These are phyloP conservation scores for Byasa hedistus DNA, from an alignment of 2,888 invertebrate genomes.

Conservation along the genomic window DNA sequence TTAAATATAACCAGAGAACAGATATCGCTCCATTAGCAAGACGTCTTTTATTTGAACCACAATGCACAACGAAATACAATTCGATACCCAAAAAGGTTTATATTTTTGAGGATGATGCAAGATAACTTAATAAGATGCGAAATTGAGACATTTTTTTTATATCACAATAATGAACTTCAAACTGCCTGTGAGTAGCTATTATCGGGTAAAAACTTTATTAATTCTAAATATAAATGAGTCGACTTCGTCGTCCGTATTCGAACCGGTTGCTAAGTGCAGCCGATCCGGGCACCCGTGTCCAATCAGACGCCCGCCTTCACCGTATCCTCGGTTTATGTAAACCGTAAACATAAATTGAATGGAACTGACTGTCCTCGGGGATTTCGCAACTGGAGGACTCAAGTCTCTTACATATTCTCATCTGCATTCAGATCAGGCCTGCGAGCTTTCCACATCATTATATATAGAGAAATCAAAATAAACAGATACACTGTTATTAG, in stretches of 20 bases:
- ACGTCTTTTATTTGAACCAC: too few relatives aligned
- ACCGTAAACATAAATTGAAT: conserved; percentile 53
- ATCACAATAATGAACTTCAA: not conserved
- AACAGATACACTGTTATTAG: too few relatives aligned
- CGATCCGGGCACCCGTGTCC: conserved; percentile 23
- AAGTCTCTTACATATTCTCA: not conserved
- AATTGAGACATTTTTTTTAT: not conserved
- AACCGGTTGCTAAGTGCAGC: conserved; percentile 10
- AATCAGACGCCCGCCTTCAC: conserved; percentile 34
- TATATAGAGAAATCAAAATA: not conserved
- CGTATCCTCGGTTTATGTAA: conserved; percentile 50
- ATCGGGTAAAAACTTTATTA: not conserved
- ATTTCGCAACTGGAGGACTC: not conserved
- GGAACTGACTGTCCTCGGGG: conserved; percentile 5
- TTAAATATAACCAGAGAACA: too few relatives aligned
- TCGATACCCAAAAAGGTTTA: too few relatives aligned
- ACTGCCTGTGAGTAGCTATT: not conserved
- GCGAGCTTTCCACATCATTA: not conserved
- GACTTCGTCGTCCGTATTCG: not conserved
- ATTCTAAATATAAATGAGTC: conserved; percentile 14
- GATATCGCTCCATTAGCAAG: too few relatives aligned
- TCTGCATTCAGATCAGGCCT: not conserved
- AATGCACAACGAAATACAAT: too few relatives aligned
- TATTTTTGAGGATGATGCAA: not conserved
- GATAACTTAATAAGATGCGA: not conserved